Conservation (phyloP, 1,140 invertebrate genomes). For the Geopemphigus sp. region DNA sequence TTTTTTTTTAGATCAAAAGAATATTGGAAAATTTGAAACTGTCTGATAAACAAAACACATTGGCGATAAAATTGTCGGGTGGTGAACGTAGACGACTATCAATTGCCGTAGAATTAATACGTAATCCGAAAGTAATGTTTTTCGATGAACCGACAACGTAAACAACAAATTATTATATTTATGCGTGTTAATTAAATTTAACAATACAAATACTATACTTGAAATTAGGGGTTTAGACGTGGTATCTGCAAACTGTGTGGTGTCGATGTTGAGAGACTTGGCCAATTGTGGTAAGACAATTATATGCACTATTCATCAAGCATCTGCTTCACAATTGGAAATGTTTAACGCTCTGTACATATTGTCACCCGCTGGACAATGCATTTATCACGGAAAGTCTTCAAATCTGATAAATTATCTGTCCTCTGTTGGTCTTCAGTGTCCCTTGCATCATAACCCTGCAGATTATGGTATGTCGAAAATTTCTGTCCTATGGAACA, state of each 20-base stretch:
- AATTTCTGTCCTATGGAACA: background rate
- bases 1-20: slow-evolving; percentile 50
- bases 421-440: slow-evolving; percentile 70
- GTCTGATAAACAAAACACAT: slow-evolving; percentile 60
- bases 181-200: background rate
- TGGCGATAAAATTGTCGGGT: slow-evolving; percentile 72
- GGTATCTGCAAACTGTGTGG: slow-evolving; percentile 19
- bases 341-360: slow-evolving; percentile 94
- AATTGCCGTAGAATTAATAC: slow-evolving; percentile 79
- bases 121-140: slow-evolving; percentile 87
- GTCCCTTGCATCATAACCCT: slow-evolving; percentile 92
- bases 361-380: slow-evolving; percentile 75
- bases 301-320: slow-evolving; percentile 95
- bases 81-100: slow-evolving; percentile 84
- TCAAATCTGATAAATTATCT: slow-evolving; percentile 78
- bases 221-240: slow-evolving; percentile 41
- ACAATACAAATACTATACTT: background rate
- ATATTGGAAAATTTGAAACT: slow-evolving; percentile 50
- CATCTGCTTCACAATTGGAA: slow-evolving; percentile 89
- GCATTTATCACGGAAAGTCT: slow-evolving; percentile 81
- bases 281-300: slow-evolving; percentile 85
- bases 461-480: slow-evolving; percentile 79
- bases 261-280: slow-evolving; percentile 75
- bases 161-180: slow-evolving; percentile 53
- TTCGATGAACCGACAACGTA: slow-evolving; percentile 93